phyloP scores from a whole-genome alignment of 1,140 invertebrate genomes.

The Papilio xuthus region DNA sequence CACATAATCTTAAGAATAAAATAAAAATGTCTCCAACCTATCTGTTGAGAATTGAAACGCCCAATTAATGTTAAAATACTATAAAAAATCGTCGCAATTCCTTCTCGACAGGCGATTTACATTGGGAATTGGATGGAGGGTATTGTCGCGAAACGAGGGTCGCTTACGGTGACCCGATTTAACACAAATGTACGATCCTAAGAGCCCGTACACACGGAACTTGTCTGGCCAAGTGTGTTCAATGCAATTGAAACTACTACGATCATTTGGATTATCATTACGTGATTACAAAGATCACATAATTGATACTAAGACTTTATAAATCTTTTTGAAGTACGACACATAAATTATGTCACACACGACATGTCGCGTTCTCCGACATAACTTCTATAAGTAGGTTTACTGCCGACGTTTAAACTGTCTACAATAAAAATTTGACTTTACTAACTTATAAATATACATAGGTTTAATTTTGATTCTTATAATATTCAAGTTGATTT shows the following conservation, averaged over 20 bases:
- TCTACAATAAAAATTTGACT: not conserved
- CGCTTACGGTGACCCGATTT: conserved; percentile 16
- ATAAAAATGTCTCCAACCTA: not conserved
- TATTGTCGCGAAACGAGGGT: conserved; percentile 19
- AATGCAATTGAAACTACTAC: not conserved
- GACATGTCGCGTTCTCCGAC: not conserved
- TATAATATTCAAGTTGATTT: too few species aligned
- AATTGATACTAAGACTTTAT: not conserved
- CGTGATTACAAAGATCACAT: conserved; percentile 1
- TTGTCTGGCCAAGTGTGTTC: not conserved
- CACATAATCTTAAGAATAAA: too few species aligned
- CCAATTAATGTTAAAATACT: not conserved
- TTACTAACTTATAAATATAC: conserved; percentile 3
- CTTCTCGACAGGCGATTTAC: conserved; percentile 4
- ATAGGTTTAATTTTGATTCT: not conserved
- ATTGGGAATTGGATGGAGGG: conserved; percentile 12
- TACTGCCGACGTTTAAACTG: conserved; percentile 1
- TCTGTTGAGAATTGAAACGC: not conserved
- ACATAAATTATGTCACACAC: conserved; percentile 2
- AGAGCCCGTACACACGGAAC: not conserved
- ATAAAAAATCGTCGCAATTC: not conserved
- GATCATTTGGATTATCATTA: not conserved
- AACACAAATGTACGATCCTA: not conserved
- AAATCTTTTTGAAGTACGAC: not conserved
- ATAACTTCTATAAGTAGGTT: not conserved